A percentile compares a stretch with the other conserved stretches of the same genome.
These are phyloP conservation scores for Cacatua alba DNA, from an alignment of 2,113 vertebrate species.

Conservation along the genomic window DNA sequence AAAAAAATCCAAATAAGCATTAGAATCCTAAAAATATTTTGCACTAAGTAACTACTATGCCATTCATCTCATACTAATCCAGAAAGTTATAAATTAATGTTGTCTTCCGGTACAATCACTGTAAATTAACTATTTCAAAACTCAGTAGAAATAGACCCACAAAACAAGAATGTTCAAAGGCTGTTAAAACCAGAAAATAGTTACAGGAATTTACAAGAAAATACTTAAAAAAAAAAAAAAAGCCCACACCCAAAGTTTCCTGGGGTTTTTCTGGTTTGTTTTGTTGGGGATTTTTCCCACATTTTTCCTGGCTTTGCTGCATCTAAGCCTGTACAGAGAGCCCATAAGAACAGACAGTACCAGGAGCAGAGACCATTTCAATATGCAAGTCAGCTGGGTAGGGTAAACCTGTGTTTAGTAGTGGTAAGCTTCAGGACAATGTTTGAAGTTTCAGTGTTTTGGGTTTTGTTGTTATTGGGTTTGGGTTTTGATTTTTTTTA, in stretches of 20 bases:
- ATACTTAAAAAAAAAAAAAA: background rate
- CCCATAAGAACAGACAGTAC: background rate
- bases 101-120: background rate
- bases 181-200: background rate
- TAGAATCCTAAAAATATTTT: background rate
- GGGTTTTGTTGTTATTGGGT: background rate
- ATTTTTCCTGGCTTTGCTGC: background rate
- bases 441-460: background rate
- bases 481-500: background rate
- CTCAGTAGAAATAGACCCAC: background rate
- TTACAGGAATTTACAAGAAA: background rate
- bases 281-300: accelerated
- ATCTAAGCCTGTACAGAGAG: background rate
- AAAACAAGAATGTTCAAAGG: background rate
- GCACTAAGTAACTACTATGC: background rate
- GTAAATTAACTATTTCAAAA: background rate
- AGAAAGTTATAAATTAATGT: background rate
- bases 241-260: too few species aligned
- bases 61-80: background rate
- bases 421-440: background rate
- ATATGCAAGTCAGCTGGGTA: background rate
- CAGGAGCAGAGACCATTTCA: background rate
- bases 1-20: background rate
- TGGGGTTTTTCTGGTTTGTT: background rate
- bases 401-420: background rate